Evolutionary conservation across 2,113 vertebrate genomes (phyloP), one percentile per base, ranked within the genome.

Genomic region (Barnardius zonarius): DNA sequence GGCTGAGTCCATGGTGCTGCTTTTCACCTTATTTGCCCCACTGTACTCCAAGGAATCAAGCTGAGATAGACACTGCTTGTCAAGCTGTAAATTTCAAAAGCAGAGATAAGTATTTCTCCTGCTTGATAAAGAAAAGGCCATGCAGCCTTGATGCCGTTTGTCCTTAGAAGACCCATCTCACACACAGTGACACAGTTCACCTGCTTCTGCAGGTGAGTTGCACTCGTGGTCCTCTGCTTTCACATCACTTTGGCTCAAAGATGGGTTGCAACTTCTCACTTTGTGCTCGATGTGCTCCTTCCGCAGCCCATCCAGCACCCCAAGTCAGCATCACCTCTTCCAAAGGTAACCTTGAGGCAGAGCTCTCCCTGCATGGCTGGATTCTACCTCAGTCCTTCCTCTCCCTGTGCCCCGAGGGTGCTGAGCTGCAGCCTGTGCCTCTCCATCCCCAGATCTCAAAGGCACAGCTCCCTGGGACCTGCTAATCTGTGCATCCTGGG

Each of bases 121-220:
- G 72, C 63, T 93, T 77, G 78, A 91, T 59, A 94, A 96, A 68
- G 28, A 67, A 95, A 92, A 77, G 83, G 37, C 37, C 9, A 39
- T 52, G 63, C 33, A 39, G 64, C 46, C 86, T 44, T 1, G 3
- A 70, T 66, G 67, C 59, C 69, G 83, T 90, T 93, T 94, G 73
- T 86, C 79, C 80, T 92, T 43, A 78, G 30, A 88, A 86, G 62
- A 78, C 49, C 49, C 54, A 52, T 63, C 33, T 87, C 11, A 25
- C 2, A 5, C 31, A 70, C 63, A 25, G 79, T 3, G 8, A 59
- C 62, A 69, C 61, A 22, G 30, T 59, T 80, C 49, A 67, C 59
- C 49, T 57, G 35, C 33, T 55, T 55, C 35, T 66, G 14, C 4
- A 3, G 35, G 46, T 3, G 1, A 1, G 6, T 9, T 17, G 11